A percentile compares a stretch with the other conserved stretches of the same genome.
Conservation (phyloP, 2,888 invertebrate genomes). For the Drosophila cognata region DNA sequence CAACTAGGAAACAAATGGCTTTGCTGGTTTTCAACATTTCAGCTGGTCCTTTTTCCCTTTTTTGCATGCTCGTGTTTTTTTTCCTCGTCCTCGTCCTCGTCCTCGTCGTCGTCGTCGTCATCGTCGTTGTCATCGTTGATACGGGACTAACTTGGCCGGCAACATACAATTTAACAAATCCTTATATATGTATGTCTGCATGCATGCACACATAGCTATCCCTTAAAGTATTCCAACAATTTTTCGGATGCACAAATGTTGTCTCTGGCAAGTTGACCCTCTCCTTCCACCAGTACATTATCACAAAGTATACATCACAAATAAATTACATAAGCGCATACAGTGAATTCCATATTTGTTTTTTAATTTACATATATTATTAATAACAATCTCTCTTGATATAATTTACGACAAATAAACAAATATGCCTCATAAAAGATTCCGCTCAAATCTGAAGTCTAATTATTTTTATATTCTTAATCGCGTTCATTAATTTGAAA, state of each 20-base stretch:
- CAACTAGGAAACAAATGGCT: conserved; percentile 84
- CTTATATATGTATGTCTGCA: conserved; percentile 28
- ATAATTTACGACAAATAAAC: background rate
- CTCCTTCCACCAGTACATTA: background rate
- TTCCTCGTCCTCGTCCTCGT: conserved; percentile 1
- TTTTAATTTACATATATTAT: background rate
- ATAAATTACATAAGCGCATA: background rate
- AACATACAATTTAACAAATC: conserved; percentile 57
- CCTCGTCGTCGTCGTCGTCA: background rate
- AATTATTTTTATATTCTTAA: background rate
- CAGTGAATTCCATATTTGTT: background rate
- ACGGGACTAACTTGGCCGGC: conserved; percentile 40
- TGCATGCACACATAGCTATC: conserved; percentile 17
- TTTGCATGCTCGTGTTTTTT: conserved; percentile 30
- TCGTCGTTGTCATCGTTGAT: conserved; percentile 23
- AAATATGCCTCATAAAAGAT: background rate
- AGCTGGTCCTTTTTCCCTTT: conserved; percentile 61
- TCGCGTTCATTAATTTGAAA: background rate
- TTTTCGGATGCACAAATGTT: conserved; percentile 30
- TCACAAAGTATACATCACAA: background rate
- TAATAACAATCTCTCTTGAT: background rate
- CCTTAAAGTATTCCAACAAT: conserved; percentile 32
- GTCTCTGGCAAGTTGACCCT: conserved; percentile 8
- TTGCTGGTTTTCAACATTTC: conserved; percentile 81
- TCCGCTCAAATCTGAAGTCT: background rate